Evolutionary conservation across 2,113 vertebrate genomes (phyloP).

Genomic region (Hemibagrus wyckioides): DNA sequence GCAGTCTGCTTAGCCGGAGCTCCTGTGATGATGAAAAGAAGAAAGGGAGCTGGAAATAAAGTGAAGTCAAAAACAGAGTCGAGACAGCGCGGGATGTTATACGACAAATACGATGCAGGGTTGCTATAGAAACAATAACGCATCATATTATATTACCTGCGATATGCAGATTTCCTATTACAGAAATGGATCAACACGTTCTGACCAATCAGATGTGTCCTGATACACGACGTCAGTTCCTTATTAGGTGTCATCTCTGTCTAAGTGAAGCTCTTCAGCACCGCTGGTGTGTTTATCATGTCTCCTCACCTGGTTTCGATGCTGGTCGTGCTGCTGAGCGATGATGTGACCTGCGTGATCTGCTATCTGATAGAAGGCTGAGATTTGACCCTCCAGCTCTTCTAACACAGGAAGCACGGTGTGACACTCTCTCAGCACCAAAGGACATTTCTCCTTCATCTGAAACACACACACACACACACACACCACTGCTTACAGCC

Average conservation of each 20-base stretch:
- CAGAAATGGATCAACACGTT: background rate
- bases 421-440: constrained; percentile 83
- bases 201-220: background rate
- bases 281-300: background rate
- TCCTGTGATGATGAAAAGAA: background rate
- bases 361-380: constrained; percentile 84
- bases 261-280: background rate
- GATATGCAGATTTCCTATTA: background rate
- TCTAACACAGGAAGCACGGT: constrained; percentile 81
- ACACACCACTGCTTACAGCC: background rate
- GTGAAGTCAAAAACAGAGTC: background rate
- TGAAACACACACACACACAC: constrained; percentile 57
- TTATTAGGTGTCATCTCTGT: background rate
- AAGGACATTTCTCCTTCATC: constrained; percentile 83
- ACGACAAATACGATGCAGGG: background rate
- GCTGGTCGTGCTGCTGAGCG: constrained; percentile 80
- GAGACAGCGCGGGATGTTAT: background rate
- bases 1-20: background rate
- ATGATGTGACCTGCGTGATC: constrained; percentile 84
- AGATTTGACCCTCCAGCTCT: constrained; percentile 90
- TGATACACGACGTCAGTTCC: background rate
- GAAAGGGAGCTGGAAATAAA: background rate
- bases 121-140: background rate
- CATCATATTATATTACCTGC: background rate
- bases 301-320: constrained; percentile 85